Base-by-base conservation (phyloP, 2,888 invertebrate genomes). In the Drosophila meridionalis region DNA sequence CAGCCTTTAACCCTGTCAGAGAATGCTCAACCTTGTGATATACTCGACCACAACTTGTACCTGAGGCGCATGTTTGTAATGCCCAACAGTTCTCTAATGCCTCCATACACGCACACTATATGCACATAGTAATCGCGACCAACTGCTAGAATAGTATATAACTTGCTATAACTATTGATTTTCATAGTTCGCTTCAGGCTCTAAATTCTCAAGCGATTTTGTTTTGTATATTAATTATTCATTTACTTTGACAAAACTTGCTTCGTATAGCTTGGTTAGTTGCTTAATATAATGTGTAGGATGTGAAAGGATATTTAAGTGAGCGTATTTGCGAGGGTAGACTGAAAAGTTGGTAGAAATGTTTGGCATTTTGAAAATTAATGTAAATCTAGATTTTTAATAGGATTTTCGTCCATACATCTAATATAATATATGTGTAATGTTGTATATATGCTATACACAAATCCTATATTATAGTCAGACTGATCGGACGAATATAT, bases 21-120 rank as follows among this genome's bases (percentile, higher is more conserved):
- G 48, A 78, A 77, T 59, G 79, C 83, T 71, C 87, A 73, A 79
- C 85, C 58, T 73, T 83, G 80, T 83, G 90, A 91, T 88, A 90
- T 90, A 70, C 85, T 91, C 73, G 91, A 89, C 73, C 83, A 78
- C 69, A 90, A 90, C 65, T 79, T 92, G 83, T 91, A 92, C 82
- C 90, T 92, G 85, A 71, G 78, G 62, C 85, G 91, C 68, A 84
- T 91, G 74, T 91, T 91, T 80, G 91, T 91, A 91, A 85, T 82
- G 65, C 60, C 72, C 56, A 74, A 67, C 67, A 56, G 55, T 55
- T 50, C 56, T 8, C 63, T 58, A 59, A 42, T 40, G 7, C 20
- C 56, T 6, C 40, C 20, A 20, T 20, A 1, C 1, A 28, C 26
- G 36, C 14, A 1, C 9, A n/a, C 20, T 43, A n/a, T 30, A 28